Conservation (phyloP, 2,113 vertebrate species). For the Jacana jacana region DNA sequence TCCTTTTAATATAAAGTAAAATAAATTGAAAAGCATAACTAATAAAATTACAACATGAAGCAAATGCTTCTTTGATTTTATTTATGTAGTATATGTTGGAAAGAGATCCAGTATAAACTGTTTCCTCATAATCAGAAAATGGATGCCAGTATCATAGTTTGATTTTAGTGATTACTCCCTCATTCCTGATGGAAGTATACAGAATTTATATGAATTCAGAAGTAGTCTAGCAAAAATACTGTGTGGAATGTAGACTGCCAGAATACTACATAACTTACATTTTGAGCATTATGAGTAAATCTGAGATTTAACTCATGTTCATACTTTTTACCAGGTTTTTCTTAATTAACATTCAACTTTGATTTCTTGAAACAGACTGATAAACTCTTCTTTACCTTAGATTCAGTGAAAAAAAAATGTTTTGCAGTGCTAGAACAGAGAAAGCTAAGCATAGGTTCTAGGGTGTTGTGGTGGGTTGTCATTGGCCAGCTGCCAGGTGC, state of each 20-base stretch:
- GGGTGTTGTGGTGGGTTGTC: neutral
- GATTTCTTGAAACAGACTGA: neutral
- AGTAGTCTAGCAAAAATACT: neutral
- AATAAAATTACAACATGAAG: neutral
- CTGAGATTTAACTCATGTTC: neutral
- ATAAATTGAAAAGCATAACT: neutral
- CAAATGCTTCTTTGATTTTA: neutral
- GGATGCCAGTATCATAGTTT: neutral
- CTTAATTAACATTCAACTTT: neutral
- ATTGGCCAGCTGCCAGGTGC: neutral
- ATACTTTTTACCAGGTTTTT: neutral
- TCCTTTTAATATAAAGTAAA: neutral
- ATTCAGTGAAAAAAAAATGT: neutral
- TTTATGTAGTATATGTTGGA: neutral
- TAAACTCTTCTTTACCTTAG: neutral
- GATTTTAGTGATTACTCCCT: neutral
- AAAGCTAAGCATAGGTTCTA: neutral
- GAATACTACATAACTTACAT: neutral
- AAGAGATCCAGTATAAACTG: neutral
- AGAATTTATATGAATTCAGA: neutral
- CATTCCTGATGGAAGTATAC: neutral
- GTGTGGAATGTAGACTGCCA: neutral
- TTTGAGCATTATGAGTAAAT: neutral
- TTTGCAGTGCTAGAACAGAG: accelerated
- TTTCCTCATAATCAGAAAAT: neutral